Base-by-base conservation (phyloP, 1,140 invertebrate species). In the Drosophila rufa region DNA sequence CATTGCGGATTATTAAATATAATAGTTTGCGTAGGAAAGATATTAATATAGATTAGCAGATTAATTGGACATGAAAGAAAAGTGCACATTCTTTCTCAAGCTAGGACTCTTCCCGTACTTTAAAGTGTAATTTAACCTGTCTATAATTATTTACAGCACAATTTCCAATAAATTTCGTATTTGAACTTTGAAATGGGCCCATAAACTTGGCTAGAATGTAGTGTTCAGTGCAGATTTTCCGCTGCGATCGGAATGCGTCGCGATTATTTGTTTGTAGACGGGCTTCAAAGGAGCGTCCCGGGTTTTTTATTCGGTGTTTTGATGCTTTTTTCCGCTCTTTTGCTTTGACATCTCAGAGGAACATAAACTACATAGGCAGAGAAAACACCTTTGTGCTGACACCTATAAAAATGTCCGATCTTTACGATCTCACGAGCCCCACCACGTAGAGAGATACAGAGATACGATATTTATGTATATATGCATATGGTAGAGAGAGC, bases 371-470 rank as follows among this genome's bases (percentile, higher is more conserved):
- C 40, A 33, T 50, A 15, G 40, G 40, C 67, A 74, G 45, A 43
- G 76, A 80, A 87, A 87, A 87, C 84, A 87, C 84, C 84, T 87
- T 87, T 89, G 83, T 83, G 67, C 64, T 51, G 64, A 51, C 83
- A 80, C 83, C 83, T 89, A 87, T 83, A 80, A 87, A 79, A 87
- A 66, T 60, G 64, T 66, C 50, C 82, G 77, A 79, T 74, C 77
- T 83, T 83, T 67, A 83, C 55, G 84, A 87, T 59, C 55, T 15
- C n/a, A 7, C 57, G 15, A 64, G 69, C 55, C 59, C 77, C 59
- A 56, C 40, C 64, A 62, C 57, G 53, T 40, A 3, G 36, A 50
- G 40, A 43, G 59, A 69, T 15, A 8, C 17, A 33, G 15, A 27
- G 27, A 33, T 19, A 33, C 51, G 7, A 56, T 36, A 38, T n/a